Evolutionary conservation across 1,140 invertebrate genomes (phyloP).

Genomic region (Triops longicaudatus): DNA sequence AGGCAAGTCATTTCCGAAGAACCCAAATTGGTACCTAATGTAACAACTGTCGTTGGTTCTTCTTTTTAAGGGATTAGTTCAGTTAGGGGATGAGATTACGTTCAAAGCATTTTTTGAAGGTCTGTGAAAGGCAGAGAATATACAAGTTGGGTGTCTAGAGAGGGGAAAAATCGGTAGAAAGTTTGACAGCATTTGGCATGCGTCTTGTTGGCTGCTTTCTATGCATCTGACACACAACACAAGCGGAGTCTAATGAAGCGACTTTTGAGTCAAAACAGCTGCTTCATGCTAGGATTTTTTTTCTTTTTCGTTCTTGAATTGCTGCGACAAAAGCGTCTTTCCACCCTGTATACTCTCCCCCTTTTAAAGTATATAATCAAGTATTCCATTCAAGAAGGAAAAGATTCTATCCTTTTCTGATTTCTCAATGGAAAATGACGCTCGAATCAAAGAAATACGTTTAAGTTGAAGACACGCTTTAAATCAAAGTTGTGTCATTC

Average conservation of each 20-base stretch:
- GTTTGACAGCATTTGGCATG: constrained; percentile 15
- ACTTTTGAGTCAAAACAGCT: constrained; percentile 4
- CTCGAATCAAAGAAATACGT: too few relatives aligned
- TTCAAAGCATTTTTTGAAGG: not conserved
- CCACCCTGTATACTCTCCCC: not conserved
- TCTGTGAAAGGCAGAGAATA: not conserved
- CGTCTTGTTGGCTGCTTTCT: not conserved
- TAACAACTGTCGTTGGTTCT: not conserved
- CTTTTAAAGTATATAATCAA: not conserved
- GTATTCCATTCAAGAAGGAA: not conserved
- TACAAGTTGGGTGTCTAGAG: not conserved
- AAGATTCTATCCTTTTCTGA: too few relatives aligned
- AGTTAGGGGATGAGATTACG: not conserved
- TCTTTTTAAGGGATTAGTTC: not conserved
- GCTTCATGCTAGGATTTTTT: not conserved
- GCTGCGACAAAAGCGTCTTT: not conserved
- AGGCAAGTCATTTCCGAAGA: not conserved
- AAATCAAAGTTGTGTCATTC: too few relatives aligned
- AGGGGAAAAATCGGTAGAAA: not conserved
- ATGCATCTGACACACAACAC: constrained; percentile 11
- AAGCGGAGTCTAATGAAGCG: not conserved
- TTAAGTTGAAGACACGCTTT: too few relatives aligned
- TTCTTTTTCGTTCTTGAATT: not conserved
- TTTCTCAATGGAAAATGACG: too few relatives aligned
- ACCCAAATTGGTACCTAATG: not conserved